These are phyloP conservation scores for Hypotaenidia philippensis DNA, from an alignment of 2,797 vertebrate genomes.

Conservation along the genomic window DNA sequence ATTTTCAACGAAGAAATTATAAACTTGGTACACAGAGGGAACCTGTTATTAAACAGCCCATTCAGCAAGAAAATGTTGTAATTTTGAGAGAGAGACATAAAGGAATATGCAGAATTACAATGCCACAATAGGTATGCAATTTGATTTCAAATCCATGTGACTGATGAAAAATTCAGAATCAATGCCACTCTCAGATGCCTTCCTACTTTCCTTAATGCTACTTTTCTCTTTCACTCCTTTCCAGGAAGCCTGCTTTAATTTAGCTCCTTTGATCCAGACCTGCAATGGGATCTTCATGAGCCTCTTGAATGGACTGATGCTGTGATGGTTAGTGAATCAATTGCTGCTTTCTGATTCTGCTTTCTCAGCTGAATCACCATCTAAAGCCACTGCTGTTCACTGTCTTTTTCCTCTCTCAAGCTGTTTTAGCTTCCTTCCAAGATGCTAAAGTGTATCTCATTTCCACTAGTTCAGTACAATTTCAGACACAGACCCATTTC, in stretches of 20 bases:
- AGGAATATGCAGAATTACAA: background rate
- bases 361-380: slow-evolving; percentile 35
- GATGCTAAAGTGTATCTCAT: background rate
- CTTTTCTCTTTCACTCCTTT: slow-evolving; percentile 16
- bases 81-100: background rate
- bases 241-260: slow-evolving; percentile 55
- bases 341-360: slow-evolving; percentile 25
- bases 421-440: background rate
- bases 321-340: slow-evolving; percentile 43
- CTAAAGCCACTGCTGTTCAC: background rate
- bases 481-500: background rate
- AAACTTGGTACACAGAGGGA: background rate
- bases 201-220: slow-evolving; percentile 30
- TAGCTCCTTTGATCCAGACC: slow-evolving; percentile 33
- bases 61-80: background rate
- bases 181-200: slow-evolving; percentile 11
- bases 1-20: background rate
- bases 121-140: background rate
- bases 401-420: background rate
- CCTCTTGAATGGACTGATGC: slow-evolving; percentile 16
- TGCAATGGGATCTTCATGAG: background rate
- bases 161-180: slow-evolving; percentile 54
- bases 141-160: slow-evolving; percentile 32
- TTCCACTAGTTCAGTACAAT: background rate
- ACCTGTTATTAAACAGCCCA: background rate